phyloP scores from a whole-genome alignment of 2,888 invertebrate species.

The Nineta flava region DNA sequence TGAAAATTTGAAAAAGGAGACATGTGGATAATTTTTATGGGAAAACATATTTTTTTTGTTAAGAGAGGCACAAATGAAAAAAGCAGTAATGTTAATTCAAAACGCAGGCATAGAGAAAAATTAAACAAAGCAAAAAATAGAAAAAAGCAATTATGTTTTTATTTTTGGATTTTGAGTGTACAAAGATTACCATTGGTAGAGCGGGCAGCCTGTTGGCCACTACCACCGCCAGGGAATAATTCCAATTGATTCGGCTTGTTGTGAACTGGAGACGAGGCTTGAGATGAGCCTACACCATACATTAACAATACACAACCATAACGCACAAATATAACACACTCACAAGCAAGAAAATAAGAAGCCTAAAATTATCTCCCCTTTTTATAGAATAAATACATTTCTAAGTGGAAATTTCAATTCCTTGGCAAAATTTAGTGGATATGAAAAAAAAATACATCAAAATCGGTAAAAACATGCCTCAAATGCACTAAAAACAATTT shows the following conservation, averaged over 20 bases:
- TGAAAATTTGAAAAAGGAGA: too few relatives aligned
- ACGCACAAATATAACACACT: conserved; percentile 3
- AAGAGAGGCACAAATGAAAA: background rate
- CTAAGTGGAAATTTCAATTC: too few relatives aligned
- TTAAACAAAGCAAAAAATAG: background rate
- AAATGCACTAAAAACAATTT: too few relatives aligned
- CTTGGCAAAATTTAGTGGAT: too few relatives aligned
- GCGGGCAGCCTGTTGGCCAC: conserved; percentile 41
- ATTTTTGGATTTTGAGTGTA: conserved; percentile 21
- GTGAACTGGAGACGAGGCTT: conserved; percentile 39
- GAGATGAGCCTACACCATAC: conserved; percentile 3
- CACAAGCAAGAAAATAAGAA: conserved; percentile 2
- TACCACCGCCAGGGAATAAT: conserved; percentile 45
- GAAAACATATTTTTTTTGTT: background rate
- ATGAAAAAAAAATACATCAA: too few relatives aligned
- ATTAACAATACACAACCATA: conserved; percentile 1
- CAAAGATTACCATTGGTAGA: conserved; percentile 57
- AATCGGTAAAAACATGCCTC: too few relatives aligned
- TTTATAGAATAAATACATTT: background rate
- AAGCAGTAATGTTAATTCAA: background rate
- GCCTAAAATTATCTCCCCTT: background rate
- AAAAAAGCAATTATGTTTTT: background rate
- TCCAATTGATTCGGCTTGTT: conserved; percentile 59
- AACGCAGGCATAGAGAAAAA: background rate
- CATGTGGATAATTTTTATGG: too few relatives aligned